A percentile compares a stretch with the other conserved stretches of the same genome.
Conservation (phyloP, 2,113 vertebrate species). For the Anoura caudifer region DNA sequence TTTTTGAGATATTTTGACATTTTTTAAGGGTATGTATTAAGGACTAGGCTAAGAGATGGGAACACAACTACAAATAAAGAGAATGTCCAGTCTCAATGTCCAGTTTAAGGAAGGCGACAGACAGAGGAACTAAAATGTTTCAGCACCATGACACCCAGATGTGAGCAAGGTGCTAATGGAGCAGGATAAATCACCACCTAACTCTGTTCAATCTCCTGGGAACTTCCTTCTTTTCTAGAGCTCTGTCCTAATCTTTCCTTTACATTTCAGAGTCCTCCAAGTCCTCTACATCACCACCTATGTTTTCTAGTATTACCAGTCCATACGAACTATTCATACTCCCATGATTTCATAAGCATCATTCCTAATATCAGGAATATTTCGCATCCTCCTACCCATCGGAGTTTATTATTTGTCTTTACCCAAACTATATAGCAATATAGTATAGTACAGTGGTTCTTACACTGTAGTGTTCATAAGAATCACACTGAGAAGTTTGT, state of each 20-base stretch:
- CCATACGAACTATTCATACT: background rate
- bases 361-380: background rate
- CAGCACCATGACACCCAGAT: background rate
- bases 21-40: background rate
- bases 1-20: background rate
- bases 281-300: background rate
- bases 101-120: background rate
- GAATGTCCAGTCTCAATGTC: background rate
- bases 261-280: background rate
- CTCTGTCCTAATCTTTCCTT: background rate
- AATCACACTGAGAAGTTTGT: background rate
- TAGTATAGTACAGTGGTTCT: background rate
- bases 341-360: background rate
- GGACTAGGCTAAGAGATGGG: background rate
- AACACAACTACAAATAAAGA: background rate
- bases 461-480: background rate
- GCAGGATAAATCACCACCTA: background rate
- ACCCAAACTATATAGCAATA: background rate
- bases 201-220: background rate
- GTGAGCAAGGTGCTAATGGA: background rate
- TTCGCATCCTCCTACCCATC: background rate
- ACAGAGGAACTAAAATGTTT: background rate
- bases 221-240: conserved; percentile 24
- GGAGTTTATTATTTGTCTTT: background rate
- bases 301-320: background rate